Evolutionary conservation across 2,797 vertebrate species (phyloP), one percentile per base, ranked within the genome.

Genomic region (Arremon aurantiirostris): DNA sequence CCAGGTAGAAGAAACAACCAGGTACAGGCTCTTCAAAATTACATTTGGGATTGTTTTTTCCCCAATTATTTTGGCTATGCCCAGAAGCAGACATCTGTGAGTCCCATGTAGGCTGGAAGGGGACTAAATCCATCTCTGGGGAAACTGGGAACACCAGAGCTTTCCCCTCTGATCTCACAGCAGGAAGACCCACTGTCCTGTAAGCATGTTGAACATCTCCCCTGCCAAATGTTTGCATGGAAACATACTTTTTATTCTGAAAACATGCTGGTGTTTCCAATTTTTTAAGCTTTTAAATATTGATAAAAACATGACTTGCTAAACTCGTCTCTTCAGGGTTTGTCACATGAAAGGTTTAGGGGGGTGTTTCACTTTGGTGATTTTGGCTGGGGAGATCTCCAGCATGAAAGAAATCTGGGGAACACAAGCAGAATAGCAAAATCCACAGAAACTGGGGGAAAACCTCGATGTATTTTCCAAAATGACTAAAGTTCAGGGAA

Each of bases 41-140:
- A 44, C 3, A 16, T 55, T 71, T 49, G 34, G 8, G 20, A 6
- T 12, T 76, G 19, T 1, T 52, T 70, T 59, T 28, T 11, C n/a
- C 39, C 53, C 8, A 27, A 0, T 49, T 79, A 13, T 37, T 93
- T 71, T 82, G 50, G 9, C 53, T 39, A 2, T 55, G 19, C 12
- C 28, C 44, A 79, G 35, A 69, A 65, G 39, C 19, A 78, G 57
- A 47, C 7, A 27, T 12, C 13, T 39, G 8, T 61, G 47, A 80
- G 24, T 41, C 7, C 24, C 14, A 0, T 2, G 0, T 13, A 50
- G 34, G 35, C 14, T 57, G 28, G 39, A 66, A 49, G 13, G 37
- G 14, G 12, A 23, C 13, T 53, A 63, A 81, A 66, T 9, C 32
- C 20, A 35, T 28, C 37, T 39, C 44, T 47, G 28, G 35, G 27